Conservation (phyloP, 1,140 invertebrate species). For the Drosophila novamexicana region DNA sequence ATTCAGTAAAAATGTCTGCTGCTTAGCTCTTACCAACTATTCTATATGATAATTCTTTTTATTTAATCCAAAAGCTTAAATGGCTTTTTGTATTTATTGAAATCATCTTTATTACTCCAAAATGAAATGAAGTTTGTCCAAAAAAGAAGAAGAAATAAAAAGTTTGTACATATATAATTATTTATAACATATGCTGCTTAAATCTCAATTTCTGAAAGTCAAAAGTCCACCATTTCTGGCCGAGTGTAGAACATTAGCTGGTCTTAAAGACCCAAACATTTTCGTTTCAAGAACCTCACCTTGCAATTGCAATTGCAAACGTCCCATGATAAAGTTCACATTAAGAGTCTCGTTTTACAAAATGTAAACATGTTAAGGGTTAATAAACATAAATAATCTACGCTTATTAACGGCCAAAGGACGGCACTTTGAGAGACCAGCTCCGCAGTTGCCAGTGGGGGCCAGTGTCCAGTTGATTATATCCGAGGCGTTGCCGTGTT, state of each 20-base stretch:
- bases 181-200: no score
- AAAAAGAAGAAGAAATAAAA: no score
- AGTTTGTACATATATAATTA: no score
- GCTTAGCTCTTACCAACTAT: no score
- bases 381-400: conserved; percentile 84
- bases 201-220: no score
- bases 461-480: neutral
- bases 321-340: conserved; percentile 82
- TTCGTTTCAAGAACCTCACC: conserved; percentile 10
- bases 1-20: no score
- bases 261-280: neutral
- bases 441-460: neutral
- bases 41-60: no score
- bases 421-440: conserved; percentile 36
- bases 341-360: conserved; percentile 84
- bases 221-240: neutral
- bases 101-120: no score
- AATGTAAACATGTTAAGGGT: conserved; percentile 84
- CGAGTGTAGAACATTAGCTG: neutral
- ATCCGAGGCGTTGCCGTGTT: conserved; percentile 45
- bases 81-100: no score
- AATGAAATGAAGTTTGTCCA: no score
- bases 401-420: conserved; percentile 78
- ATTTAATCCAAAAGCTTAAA: no score
- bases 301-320: conserved; percentile 59